Base-by-base conservation (phyloP, 2,113 vertebrate species). In the Uria lomvia region DNA sequence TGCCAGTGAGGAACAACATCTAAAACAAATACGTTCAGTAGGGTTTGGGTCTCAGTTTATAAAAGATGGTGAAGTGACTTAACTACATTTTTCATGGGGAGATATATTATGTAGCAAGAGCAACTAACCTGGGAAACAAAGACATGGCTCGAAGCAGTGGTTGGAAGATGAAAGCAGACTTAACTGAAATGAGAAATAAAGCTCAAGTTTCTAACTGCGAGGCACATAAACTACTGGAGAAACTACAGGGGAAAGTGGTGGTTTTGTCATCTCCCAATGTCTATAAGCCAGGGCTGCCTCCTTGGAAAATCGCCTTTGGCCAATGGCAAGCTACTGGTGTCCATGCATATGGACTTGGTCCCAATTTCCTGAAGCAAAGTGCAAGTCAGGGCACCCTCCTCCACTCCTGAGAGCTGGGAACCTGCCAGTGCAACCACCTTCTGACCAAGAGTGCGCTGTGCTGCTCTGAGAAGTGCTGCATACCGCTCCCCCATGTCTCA, bases 401-500 rank as follows among this genome's bases (percentile, higher is more conserved):
- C 42, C 7, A 8, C 6, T 43, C 27, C 53, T 73, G 52, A 19
- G 52, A 66, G 47, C 15, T 9, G 40, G 26, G 21, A 52, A 42
- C 73, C n/a, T 84, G 53, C 40, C 53, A 62, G 17, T 23, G 22
- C 1, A 11, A 47, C 32, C n/a, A n/a, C 11, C 13, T 55, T 68
- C 72, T 45, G 36, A 20, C 49, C 42, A 40, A 30, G 24, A 4
- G 26, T 26, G 52, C 17, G 6, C 53, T 12, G 38, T 2, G 0
- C 20, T 86, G n/a, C 43, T 45, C 74, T 21, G 38, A 20, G 43
- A 36, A 66, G 43, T 34, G 34, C 49, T 36, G 42, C 1, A 2
- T 34, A 22, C 22, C 1, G 1, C 58, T 29, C 21, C 27, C 42
- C 18, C 7, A 4, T 1, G 0, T 29, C 49, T n/a, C 49, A 22